Conservation (phyloP, 2,797 vertebrate species). For the Squalus acanthias region DNA sequence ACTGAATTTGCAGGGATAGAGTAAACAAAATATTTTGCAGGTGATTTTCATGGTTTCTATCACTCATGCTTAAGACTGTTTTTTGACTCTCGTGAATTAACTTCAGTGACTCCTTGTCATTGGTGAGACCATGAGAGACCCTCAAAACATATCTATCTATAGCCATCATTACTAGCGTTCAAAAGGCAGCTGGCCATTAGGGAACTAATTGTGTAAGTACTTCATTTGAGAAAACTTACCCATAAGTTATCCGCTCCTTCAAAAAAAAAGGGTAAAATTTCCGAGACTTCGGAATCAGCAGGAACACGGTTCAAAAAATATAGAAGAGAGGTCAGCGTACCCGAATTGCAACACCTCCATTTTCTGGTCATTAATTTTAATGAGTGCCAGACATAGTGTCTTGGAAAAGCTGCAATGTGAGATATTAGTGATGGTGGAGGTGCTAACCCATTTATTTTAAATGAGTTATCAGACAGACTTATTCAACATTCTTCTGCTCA, state of each 20-base stretch:
- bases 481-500: background rate
- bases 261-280: background rate
- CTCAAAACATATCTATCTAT: background rate
- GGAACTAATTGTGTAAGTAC: background rate
- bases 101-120: background rate
- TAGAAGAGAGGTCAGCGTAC: background rate
- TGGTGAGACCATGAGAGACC: background rate
- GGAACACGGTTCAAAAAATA: background rate
- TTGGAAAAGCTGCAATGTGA: background rate
- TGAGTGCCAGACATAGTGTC: background rate
- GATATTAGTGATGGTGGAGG: background rate
- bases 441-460: background rate
- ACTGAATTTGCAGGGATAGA: background rate
- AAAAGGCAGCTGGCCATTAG: background rate
- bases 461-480: background rate
- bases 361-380: background rate
- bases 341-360: background rate
- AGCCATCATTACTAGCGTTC: background rate
- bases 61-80: background rate
- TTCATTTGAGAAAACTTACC: background rate
- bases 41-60: background rate
- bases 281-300: background rate
- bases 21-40: background rate
- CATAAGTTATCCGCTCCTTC: background rate
- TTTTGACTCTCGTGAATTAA: background rate